Evolutionary conservation across 2,797 vertebrate genomes (phyloP).

Genomic region (Yasuhikotakia modesta): DNA sequence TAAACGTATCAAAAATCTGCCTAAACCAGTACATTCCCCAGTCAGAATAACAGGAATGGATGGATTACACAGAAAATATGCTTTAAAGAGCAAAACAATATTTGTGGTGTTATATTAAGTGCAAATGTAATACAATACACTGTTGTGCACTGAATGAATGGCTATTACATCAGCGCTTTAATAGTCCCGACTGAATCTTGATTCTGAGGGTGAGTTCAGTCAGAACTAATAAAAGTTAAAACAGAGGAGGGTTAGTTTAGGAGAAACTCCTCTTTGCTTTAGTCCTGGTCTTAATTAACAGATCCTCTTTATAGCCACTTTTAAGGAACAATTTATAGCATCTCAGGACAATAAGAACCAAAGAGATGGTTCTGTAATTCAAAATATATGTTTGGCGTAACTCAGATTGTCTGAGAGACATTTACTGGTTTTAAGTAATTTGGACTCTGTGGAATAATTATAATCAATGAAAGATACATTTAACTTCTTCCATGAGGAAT

Average conservation of each 20-base stretch:
- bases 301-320: constrained; percentile 41
- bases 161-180: constrained; percentile 42
- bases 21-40: constrained; percentile 19
- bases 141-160: constrained; percentile 40
- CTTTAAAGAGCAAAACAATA: constrained; percentile 35
- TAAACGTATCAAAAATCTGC: background rate
- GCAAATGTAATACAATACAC: constrained; percentile 52
- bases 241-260: constrained; percentile 25
- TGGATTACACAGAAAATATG: constrained; percentile 40
- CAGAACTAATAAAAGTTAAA: constrained; percentile 52
- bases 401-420: constrained; percentile 45
- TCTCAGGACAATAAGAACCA: constrained; percentile 53
- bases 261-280: constrained; percentile 24
- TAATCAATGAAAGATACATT: constrained; percentile 35
- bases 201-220: constrained; percentile 54
- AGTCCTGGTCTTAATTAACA: constrained; percentile 55
- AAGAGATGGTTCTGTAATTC: constrained; percentile 38
- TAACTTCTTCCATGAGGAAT: constrained; percentile 15
- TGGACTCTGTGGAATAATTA: constrained; percentile 14
- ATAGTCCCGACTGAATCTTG: constrained; percentile 36
- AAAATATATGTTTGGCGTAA: constrained; percentile 36
- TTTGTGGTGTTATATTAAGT: constrained; percentile 54
- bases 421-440: constrained; percentile 28
- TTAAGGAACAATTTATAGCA: constrained; percentile 59
- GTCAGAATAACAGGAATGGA: constrained; percentile 28